phyloP scores from a whole-genome alignment of 2,797 vertebrate genomes.

The Decapterus maruadsi region DNA sequence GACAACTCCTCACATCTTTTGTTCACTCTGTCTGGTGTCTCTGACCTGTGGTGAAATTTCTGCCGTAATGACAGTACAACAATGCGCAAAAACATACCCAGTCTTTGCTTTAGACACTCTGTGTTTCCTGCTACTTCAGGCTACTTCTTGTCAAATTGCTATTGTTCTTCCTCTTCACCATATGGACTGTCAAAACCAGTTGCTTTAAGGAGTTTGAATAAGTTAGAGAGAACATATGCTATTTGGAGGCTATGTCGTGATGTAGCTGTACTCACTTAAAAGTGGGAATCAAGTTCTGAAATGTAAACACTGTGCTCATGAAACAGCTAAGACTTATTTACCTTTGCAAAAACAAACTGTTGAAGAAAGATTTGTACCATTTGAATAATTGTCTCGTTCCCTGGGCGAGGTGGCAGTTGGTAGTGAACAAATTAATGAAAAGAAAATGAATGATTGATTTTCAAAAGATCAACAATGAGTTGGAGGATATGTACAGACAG shows the following conservation, averaged over 20 bases:
- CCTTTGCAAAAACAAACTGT: neutral
- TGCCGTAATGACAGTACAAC: slow-evolving; percentile 1
- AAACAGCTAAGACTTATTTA: neutral
- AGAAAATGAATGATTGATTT: neutral
- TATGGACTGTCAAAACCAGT: slow-evolving; percentile 11
- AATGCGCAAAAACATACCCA: neutral
- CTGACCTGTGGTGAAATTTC: slow-evolving; percentile 1
- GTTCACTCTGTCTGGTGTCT: neutral
- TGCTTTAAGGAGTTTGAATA: slow-evolving; percentile 10
- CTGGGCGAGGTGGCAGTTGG: neutral
- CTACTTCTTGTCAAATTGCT: neutral
- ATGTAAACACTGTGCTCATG: neutral
- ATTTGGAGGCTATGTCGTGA: neutral
- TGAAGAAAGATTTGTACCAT: neutral
- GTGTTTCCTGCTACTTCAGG: neutral
- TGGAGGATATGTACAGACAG: neutral
- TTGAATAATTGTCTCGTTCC: neutral
- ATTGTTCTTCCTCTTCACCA: neutral
- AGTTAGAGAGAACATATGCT: slow-evolving; percentile 9
- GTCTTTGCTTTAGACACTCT: neutral
- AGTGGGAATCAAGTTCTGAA: neutral
- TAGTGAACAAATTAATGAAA: neutral
- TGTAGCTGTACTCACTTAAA: neutral
- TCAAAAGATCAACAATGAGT: neutral
- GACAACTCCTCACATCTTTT: neutral